These are phyloP conservation scores for Girardia tigrina DNA, from an alignment of 2,888 invertebrate genomes.

Conservation along the genomic window DNA sequence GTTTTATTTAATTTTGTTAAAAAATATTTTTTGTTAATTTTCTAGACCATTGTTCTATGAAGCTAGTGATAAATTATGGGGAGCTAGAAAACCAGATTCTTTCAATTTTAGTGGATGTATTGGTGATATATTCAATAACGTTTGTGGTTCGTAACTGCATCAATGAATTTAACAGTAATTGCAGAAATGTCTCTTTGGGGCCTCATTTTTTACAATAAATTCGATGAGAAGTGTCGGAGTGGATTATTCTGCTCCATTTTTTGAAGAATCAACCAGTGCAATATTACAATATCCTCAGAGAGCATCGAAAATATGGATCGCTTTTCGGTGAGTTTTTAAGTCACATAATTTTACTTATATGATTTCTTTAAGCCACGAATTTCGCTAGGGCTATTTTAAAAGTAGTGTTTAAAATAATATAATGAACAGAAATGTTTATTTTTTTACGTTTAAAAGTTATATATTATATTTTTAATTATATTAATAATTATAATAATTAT, in stretches of 20 bases:
- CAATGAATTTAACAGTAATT: background rate
- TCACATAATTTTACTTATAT: too few relatives aligned
- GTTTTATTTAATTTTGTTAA: background rate
- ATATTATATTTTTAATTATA: too few relatives aligned
- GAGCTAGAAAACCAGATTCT: background rate
- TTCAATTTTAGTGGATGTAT: constrained; percentile 1
- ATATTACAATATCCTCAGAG: background rate
- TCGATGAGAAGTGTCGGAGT: background rate
- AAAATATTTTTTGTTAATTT: background rate
- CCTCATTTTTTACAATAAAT: background rate
- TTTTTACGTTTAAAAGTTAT: too few relatives aligned
- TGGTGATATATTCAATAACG: background rate
- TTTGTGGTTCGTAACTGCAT: background rate
- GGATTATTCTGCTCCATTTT: background rate
- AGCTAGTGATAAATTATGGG: background rate
- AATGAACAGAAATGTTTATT: too few relatives aligned
- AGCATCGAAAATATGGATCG: background rate
- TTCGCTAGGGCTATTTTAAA: too few relatives aligned
- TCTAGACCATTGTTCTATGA: constrained; percentile 1
- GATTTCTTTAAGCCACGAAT: too few relatives aligned
- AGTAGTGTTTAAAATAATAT: too few relatives aligned
- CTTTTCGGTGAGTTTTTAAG: background rate
- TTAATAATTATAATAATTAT: too few relatives aligned
- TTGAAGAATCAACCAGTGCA: constrained; percentile 3
- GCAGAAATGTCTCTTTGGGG: background rate